Conservation (phyloP, 1,140 invertebrate genomes). For the Drosophila albomicans region DNA sequence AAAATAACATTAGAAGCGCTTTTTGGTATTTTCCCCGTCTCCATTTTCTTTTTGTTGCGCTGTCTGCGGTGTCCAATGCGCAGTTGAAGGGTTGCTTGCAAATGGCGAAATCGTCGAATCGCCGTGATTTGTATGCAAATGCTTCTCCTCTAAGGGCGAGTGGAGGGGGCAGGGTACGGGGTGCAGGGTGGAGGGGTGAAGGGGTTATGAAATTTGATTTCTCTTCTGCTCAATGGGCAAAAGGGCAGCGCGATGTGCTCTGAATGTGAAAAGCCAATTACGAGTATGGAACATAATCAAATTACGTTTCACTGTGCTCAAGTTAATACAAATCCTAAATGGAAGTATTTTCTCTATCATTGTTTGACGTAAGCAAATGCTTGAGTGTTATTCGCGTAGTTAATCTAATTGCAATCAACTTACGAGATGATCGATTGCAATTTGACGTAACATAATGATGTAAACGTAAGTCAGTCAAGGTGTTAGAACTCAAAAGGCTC, state of each 20-base stretch:
- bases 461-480: neutral
- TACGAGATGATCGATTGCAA: neutral
- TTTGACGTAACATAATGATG: slow-evolving; percentile 1
- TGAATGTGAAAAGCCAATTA: slow-evolving; percentile 54
- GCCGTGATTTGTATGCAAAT: slow-evolving; percentile 77
- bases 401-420: neutral
- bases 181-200: neutral
- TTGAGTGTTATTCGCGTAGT: neutral
- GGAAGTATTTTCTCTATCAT: neutral
- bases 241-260: neutral
- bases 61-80: slow-evolving; percentile 26
- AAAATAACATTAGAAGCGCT: slow-evolving; percentile 76
- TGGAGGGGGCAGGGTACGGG: neutral
- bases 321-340: neutral
- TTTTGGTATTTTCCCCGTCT: slow-evolving; percentile 26
- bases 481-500: neutral
- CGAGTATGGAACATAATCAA: slow-evolving; percentile 60
- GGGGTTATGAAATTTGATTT: slow-evolving; percentile 69
- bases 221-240: neutral
- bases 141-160: slow-evolving; percentile 5
- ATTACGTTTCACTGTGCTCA: slow-evolving; percentile 43
- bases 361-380: neutral
- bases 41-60: slow-evolving; percentile 8
- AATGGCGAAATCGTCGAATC: slow-evolving; percentile 4
- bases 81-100: slow-evolving; percentile 75